These are phyloP conservation scores for Danio choprae DNA, from an alignment of 2,797 vertebrate species.

Conservation along the genomic window DNA sequence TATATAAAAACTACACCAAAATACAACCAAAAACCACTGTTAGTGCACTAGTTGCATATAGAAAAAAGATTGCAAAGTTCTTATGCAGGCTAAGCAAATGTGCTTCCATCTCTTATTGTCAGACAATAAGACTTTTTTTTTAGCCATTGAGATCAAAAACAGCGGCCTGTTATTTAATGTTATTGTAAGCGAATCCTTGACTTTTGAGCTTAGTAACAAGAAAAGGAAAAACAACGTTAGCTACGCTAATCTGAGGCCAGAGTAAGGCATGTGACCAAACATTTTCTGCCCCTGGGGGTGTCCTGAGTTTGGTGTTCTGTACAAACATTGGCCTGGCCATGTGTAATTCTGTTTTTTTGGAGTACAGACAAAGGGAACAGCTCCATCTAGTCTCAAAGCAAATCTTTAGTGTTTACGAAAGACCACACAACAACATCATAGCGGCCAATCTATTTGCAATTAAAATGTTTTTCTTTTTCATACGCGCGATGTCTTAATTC, in stretches of 20 bases:
- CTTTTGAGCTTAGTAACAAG: slow-evolving; percentile 72
- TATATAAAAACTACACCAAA: slow-evolving; percentile 13
- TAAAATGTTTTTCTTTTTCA: slow-evolving; percentile 66
- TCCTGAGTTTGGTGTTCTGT: slow-evolving; percentile 64
- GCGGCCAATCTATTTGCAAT: slow-evolving; percentile 78
- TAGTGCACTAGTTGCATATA: slow-evolving; percentile 3
- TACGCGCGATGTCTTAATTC: slow-evolving; percentile 66
- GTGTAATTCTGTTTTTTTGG: slow-evolving; percentile 70
- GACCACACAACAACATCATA: slow-evolving; percentile 83
- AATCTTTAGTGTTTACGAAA: slow-evolving; percentile 76
- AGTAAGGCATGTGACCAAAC: slow-evolving; percentile 61
- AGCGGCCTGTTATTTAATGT: slow-evolving; percentile 60
- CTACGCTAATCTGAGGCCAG: slow-evolving; percentile 75
- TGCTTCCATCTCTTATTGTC: slow-evolving; percentile 69
- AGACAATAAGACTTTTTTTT: slow-evolving; percentile 67
- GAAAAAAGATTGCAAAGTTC: neutral
- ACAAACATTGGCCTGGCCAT: slow-evolving; percentile 68
- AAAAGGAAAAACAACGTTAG: slow-evolving; percentile 70
- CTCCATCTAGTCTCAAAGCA: slow-evolving; percentile 75
- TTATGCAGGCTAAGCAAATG: slow-evolving; percentile 41
- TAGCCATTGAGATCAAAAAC: slow-evolving; percentile 54
- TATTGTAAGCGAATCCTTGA: slow-evolving; percentile 61
- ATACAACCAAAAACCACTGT: slow-evolving; percentile 9
- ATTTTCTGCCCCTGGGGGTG: slow-evolving; percentile 54
- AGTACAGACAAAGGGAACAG: slow-evolving; percentile 76